Evolutionary conservation across 2,888 invertebrate genomes (phyloP), one percentile per base, ranked within the genome.

Genomic region (Acanthoscelides obtectus): DNA sequence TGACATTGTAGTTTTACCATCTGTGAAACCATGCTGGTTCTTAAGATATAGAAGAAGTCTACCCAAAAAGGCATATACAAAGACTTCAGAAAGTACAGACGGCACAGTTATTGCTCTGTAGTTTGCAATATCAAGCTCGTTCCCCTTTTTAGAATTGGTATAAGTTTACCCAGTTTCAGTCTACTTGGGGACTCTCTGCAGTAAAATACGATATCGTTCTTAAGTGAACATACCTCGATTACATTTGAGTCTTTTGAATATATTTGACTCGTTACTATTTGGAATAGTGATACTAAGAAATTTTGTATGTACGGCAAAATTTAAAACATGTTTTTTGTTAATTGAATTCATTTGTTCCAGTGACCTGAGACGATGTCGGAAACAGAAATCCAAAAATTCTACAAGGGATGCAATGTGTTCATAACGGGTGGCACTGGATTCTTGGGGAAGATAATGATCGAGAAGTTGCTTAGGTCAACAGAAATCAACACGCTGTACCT

Each of bases 341-440:
- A 25, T 6, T 45, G 6, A 12, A 45, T 17, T 12, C 17, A 12
- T 45, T 45, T 12, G 17, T 45, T 45, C 17, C 45, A 45, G 45
- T 45, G 45, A 45, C 45, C 45, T 45, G 45, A 45, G 45, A 45
- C 45, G 17, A 45, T 22, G 78, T 76, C 76, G 66, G 74, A 77
- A 71, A 82, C 83, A 0, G 73, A 78, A 72, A 81, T 86, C 45
- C 82, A 83, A 69, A 77, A 81, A 45, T 87, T 86, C 77, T 87
- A 84, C 80, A 79, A 81, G 27, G 83, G 81, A 5, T 77, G 79
- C 45, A 84, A 83, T 45, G 82, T 87, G 17, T 83, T 87, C 69
- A 79, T 87, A 66, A 87, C 87, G 0, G 87, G 87, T 0, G 86
- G 85, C 19, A 91, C 91, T 2, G 90, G 90, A 71, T 88, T 88